Conservation (phyloP, 2,888 invertebrate genomes). For the Eudemis profundana region DNA sequence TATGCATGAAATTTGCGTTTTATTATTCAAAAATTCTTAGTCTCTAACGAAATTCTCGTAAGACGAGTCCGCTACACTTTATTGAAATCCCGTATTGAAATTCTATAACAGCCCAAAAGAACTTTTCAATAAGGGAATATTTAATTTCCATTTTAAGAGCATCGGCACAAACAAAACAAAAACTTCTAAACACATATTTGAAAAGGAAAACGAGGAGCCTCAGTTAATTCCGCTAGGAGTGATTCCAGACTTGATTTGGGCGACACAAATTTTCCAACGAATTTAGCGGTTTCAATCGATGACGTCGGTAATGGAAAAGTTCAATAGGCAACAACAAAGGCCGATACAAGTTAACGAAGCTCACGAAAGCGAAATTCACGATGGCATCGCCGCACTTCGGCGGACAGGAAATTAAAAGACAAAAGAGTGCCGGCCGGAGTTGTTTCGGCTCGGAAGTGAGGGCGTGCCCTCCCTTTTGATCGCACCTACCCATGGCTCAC, state of each 20-base stretch:
- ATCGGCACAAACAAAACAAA: constrained; percentile 66
- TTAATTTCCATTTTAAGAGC: constrained; percentile 72
- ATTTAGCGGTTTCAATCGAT: constrained; percentile 82
- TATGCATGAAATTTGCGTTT: constrained; percentile 41
- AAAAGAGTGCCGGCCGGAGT: constrained; percentile 79
- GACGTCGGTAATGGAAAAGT: constrained; percentile 82
- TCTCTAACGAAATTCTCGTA: constrained; percentile 45
- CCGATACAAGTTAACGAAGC: constrained; percentile 82
- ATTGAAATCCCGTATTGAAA: constrained; percentile 69
- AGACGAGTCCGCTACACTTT: constrained; percentile 67
- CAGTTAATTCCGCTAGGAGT: constrained; percentile 63
- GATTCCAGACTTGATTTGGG: constrained; percentile 59
- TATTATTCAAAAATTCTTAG: constrained; percentile 47
- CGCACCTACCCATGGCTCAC: constrained; percentile 63
- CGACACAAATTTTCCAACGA: constrained; percentile 74
- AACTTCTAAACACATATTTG: constrained; percentile 70
- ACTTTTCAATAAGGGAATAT: constrained; percentile 78
- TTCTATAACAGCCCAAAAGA: constrained; percentile 62
- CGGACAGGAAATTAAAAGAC: constrained; percentile 84
- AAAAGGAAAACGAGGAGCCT: constrained; percentile 67
- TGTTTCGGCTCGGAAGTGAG: constrained; percentile 80
- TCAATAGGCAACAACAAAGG: constrained; percentile 83
- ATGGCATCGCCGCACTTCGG: constrained; percentile 72
- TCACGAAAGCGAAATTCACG: constrained; percentile 82
- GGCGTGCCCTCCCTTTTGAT: constrained; percentile 69